Conservation (phyloP, 2,113 vertebrate genomes). For the Campylorhamphus procurvoides region DNA sequence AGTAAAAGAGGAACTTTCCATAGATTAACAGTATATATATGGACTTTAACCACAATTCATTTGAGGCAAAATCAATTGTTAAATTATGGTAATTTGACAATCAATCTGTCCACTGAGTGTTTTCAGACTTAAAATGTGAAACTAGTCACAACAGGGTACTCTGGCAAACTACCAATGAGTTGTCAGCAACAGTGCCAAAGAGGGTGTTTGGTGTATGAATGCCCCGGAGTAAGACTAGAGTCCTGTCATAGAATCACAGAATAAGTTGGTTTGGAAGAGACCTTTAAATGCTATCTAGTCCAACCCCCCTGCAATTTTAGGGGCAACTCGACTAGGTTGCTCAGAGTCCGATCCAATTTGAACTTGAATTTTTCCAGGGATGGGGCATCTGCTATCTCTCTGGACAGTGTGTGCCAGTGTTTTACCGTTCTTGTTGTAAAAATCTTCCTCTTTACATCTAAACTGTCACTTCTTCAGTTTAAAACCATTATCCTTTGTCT, state of each 20-base stretch:
- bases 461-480: background rate
- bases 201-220: background rate
- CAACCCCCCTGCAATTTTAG: background rate
- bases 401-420: background rate
- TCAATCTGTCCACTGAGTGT: background rate
- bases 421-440: background rate
- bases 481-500: background rate
- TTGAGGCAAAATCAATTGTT: background rate
- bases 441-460: background rate
- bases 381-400: background rate
- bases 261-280: background rate
- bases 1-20: background rate
- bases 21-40: background rate
- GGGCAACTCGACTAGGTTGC: background rate
- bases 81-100: background rate
- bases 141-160: background rate
- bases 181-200: accelerated
- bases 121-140: background rate
- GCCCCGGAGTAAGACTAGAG: background rate
- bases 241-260: background rate
- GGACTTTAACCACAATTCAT: background rate
- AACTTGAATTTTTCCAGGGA: background rate
- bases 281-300: background rate
- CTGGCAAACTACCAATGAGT: background rate
- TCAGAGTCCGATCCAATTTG: background rate